Evolutionary conservation across 2,113 vertebrate species (phyloP).

Genomic region (Perognathus longimembris): DNA sequence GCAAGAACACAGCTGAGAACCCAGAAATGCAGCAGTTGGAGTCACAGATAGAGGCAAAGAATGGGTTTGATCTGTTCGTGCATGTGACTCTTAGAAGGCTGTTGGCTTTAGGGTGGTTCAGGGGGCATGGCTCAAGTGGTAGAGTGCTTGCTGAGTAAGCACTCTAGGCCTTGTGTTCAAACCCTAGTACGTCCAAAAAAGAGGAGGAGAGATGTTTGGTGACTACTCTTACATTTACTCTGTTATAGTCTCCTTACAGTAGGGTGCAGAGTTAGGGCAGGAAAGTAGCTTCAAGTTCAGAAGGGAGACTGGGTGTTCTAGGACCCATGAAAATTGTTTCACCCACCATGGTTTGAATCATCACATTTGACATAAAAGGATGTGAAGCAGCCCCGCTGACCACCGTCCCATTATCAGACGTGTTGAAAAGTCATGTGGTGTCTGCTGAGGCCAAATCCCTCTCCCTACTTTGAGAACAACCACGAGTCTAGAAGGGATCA

Average conservation of each 20-base stretch:
- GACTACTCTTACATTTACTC: neutral
- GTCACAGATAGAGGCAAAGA: neutral
- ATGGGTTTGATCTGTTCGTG: neutral
- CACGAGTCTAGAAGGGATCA: conserved; percentile 20
- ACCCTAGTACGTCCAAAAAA: no score
- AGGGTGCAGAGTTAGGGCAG: neutral
- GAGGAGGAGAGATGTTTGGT: neutral
- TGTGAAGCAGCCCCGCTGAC: neutral
- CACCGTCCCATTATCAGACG: neutral
- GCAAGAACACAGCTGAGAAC: neutral
- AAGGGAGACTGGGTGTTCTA: neutral
- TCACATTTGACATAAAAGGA: neutral
- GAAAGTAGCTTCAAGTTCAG: neutral
- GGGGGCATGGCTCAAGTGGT: no score
- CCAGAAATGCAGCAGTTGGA: neutral
- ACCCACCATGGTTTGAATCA: neutral
- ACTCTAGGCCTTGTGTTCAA: no score
- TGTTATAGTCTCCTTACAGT: neutral
- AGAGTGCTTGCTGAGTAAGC: no score
- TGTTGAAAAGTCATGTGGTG: conserved; percentile 9
- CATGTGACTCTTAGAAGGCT: neutral
- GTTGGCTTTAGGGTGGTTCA: neutral
- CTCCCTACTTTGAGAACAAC: conserved; percentile 6
- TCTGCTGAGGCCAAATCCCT: neutral
- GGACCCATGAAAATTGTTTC: neutral